These are phyloP conservation scores for Erpobdella octoculata DNA, from an alignment of 2,888 invertebrate species.

Conservation along the genomic window DNA sequence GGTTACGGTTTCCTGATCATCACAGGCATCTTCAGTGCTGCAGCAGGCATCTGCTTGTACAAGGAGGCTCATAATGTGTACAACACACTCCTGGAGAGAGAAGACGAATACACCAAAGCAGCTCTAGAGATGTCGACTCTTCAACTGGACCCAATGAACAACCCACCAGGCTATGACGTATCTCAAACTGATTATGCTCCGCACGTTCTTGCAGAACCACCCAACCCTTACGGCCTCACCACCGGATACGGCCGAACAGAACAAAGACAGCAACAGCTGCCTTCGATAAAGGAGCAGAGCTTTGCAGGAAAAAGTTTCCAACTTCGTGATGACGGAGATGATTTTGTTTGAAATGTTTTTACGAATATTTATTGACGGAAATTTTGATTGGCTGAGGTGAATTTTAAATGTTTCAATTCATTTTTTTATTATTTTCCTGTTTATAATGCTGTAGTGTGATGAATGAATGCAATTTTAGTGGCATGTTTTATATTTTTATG, in stretches of 20 bases:
- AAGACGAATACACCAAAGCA: slow-evolving; percentile 35
- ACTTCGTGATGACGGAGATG: slow-evolving; percentile 12
- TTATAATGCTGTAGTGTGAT: no score
- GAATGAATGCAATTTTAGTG: no score
- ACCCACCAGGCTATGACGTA: not conserved
- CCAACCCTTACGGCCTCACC: not conserved
- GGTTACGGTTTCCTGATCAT: slow-evolving; percentile 40
- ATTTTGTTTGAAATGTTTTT: slow-evolving; percentile 16
- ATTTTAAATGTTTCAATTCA: no score
- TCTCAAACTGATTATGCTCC: not conserved
- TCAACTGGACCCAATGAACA: slow-evolving; percentile 24
- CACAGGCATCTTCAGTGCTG: slow-evolving; percentile 33
- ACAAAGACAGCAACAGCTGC: not conserved
- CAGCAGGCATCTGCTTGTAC: slow-evolving; percentile 34
- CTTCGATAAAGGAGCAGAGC: not conserved
- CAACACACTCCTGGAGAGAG: slow-evolving; percentile 33
- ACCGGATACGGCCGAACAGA: not conserved
- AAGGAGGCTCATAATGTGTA: slow-evolving; percentile 35
- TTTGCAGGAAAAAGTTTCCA: slow-evolving; percentile 22
- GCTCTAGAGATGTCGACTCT: slow-evolving; percentile 35
- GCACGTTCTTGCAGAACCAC: not conserved
- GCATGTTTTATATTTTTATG: no score
- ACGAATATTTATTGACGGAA: no score
- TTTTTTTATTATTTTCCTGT: no score
- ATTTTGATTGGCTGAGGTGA: no score